Base-by-base conservation (phyloP, 2,888 invertebrate species). In the Drosophila histrio region DNA sequence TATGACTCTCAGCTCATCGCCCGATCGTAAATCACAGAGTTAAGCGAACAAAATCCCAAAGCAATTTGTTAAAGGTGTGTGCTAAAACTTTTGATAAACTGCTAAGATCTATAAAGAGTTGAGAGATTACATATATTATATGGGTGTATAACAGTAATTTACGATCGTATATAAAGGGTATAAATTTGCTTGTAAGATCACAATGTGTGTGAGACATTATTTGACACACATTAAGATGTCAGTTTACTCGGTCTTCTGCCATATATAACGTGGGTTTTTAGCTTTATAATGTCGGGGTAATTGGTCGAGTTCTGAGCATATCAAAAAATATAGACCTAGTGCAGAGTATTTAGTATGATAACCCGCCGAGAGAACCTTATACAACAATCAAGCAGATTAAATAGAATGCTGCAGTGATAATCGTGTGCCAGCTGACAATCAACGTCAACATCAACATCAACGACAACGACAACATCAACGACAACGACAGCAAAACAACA, bases 391-490 rank as follows among this genome's bases (percentile, higher is more conserved):
- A 26, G 54, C 39, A 62, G 72, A 63, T 76, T 67, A 77, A 69
- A 64, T 77, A 74, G 64, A 74, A 71, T 77, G 67, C 61, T 84
- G 81, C 81, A 81, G 74, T 77, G 65, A 67, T 74, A 75, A 75
- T 71, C 75, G 71, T 71, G 57, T 63, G 71, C 56, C 60, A 64
- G 76, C 61, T 56, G 62, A 58, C 77, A 73, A 63, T 74, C 73
- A 74, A 66, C 61, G 34, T 69, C 64, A 53, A 57, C 11, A 19
- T 30, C 13, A 41, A 13, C 8, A 24, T 15, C 53, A 30, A 30
- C 19, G 15, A n/a, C 32, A 15, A 30, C 17, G 13, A 9, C 15
- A 36, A 22, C 28, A n/a, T 21, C 30, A 21, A 17, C 15, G 22
- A 44, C 11, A 11, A 21, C 13, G 34, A 50, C 50, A 52, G 58